These are phyloP conservation scores for Pachyuromys duprasi DNA, from an alignment of 2,797 vertebrate species.

Conservation along the genomic window DNA sequence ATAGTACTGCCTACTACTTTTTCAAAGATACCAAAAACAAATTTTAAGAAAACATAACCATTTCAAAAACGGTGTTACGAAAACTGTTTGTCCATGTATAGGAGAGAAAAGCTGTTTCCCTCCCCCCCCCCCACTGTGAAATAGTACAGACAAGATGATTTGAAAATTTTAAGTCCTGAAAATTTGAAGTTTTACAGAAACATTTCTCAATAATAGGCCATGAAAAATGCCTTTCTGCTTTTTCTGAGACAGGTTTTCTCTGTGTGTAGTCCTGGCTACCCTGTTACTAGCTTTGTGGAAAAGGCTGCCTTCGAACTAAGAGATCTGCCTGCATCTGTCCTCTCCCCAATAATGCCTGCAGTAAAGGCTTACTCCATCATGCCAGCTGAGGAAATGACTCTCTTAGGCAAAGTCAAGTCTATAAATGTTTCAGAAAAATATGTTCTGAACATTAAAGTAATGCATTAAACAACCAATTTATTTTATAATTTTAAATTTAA, in stretches of 20 bases:
- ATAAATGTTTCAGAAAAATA: not conserved
- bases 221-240: no score
- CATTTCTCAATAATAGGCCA: not conserved
- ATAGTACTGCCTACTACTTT: not conserved
- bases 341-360: no score
- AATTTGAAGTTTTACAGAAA: not conserved
- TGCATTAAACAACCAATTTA: not conserved
- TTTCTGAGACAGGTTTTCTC: not conserved
- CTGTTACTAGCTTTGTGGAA: not conserved
- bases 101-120: not conserved
- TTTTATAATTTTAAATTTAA: not conserved
- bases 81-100: not conserved
- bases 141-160: not conserved
- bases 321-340: not conserved
- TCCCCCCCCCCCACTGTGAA: not conserved
- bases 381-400: not conserved
- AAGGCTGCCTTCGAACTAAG: not conserved
- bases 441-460: no score
- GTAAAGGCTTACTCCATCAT: not conserved
- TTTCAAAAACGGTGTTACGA: not conserved
- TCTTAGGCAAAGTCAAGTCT: not conserved
- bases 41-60: not conserved
- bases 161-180: not conserved
- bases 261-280: not conserved
- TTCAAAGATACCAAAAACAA: not conserved